phyloP scores from a whole-genome alignment of 2,888 invertebrate genomes.

The Therioaphis trifolii region DNA sequence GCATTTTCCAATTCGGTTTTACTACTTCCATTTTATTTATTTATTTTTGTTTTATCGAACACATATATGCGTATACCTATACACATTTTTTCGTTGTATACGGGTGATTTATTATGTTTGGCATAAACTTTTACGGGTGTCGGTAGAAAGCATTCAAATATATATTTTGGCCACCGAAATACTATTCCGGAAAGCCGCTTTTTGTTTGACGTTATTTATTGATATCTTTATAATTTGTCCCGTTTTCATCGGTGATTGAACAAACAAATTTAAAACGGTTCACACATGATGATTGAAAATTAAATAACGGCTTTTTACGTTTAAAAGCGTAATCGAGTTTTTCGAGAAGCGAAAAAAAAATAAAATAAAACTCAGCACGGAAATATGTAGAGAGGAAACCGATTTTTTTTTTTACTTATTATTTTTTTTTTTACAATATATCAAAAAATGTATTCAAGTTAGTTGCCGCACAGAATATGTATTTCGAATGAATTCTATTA shows the following conservation, averaged over 20 bases:
- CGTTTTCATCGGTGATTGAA: not conserved
- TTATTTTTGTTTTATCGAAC: not conserved
- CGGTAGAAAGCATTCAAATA: conserved; percentile 44
- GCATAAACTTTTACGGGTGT: conserved; percentile 37
- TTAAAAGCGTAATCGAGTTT: not conserved
- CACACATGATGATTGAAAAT: not conserved
- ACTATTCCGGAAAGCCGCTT: conserved; percentile 2
- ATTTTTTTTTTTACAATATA: not conserved
- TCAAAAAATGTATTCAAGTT: conserved; percentile 24
- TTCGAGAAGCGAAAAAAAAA: not conserved
- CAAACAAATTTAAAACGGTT: conserved; percentile 12
- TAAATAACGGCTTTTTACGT: conserved; percentile 4
- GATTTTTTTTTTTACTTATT: not conserved
- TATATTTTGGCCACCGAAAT: conserved; percentile 15
- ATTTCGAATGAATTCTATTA: conserved; percentile 30
- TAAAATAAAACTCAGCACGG: not conserved
- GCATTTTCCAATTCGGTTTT: conserved; percentile 37
- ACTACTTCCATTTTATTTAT: conserved; percentile 11
- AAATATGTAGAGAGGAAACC: not conserved
- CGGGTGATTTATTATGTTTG: conserved; percentile 55
- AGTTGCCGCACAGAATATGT: not conserved
- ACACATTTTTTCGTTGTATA: conserved; percentile 31
- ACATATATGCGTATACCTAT: not conserved
- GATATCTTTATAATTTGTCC: conserved; percentile 20
- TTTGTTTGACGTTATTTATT: conserved; percentile 21